Percentiles rank a stretch among this genome's conserved stretches.
Conservation (phyloP, 2,113 vertebrate genomes). For the Malaclemys terrapin region DNA sequence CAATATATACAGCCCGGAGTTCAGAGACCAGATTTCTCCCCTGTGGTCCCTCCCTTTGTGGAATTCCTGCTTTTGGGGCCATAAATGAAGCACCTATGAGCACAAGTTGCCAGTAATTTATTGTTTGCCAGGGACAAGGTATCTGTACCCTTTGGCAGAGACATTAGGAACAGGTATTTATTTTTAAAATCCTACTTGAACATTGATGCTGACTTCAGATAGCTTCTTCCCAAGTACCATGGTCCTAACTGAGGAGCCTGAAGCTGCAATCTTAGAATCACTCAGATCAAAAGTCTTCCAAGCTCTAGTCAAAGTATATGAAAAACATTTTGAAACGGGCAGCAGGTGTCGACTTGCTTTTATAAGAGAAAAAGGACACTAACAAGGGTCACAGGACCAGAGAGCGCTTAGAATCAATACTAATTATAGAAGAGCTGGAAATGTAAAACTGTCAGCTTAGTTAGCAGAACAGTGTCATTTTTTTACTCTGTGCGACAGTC, state of each 20-base stretch:
- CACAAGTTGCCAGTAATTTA: not conserved
- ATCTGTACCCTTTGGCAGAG: not conserved
- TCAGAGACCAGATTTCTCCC: not conserved
- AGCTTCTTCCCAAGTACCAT: not conserved
- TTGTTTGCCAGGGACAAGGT: not conserved
- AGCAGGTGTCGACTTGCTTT: not conserved
- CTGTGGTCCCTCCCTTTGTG: not conserved
- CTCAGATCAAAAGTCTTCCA: not conserved
- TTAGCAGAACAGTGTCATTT: not conserved
- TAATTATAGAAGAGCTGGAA: not conserved
- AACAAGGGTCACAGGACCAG: not conserved
- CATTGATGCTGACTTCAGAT: not conserved
- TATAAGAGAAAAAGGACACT: not conserved
- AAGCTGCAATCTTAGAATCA: not conserved
- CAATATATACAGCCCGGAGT: not conserved
- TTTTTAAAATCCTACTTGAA: not conserved
- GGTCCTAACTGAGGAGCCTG: not conserved
- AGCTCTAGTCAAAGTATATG: not conserved
- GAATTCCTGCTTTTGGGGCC: not conserved
- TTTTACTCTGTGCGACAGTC: not conserved
- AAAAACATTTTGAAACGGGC: not conserved
- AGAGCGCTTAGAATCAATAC: not conserved
- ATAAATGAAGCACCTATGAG: not conserved
- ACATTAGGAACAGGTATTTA: not conserved
- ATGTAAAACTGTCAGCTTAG: not conserved